These are phyloP conservation scores for Lepidothrix coronata DNA, from an alignment of 2,113 vertebrate species.

Conservation along the genomic window DNA sequence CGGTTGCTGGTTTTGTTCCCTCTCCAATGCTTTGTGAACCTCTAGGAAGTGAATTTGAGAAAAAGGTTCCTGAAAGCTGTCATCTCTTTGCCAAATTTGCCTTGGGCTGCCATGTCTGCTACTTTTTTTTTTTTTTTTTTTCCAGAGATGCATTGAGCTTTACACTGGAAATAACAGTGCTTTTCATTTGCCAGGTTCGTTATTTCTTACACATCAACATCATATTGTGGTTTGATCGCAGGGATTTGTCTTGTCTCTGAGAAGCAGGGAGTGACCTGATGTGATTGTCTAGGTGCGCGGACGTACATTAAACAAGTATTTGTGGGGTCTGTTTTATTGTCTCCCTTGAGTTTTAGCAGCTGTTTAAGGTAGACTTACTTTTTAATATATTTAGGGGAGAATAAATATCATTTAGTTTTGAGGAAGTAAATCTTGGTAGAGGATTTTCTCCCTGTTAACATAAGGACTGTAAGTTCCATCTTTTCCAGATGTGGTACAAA, in stretches of 20 bases:
- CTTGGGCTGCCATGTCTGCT: neutral
- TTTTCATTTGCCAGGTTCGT: neutral
- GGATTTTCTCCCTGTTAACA: neutral
- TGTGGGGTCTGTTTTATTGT: rapidly evolving
- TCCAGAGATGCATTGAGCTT: neutral
- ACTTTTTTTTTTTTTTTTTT: neutral
- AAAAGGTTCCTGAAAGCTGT: neutral
- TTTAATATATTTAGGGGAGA: neutral
- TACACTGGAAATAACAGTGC: neutral
- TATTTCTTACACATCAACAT: neutral
- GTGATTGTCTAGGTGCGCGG: neutral
- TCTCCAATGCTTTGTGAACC: neutral
- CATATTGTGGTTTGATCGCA: neutral
- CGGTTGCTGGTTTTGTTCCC: neutral
- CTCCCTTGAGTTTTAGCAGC: neutral
- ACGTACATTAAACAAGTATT: neutral
- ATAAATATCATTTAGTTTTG: neutral
- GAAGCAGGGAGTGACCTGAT: neutral
- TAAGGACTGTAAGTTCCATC: neutral
- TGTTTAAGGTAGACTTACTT: neutral
- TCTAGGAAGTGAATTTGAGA: neutral
- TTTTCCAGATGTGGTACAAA: neutral
- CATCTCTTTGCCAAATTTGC: neutral
- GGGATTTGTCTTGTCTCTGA: neutral
- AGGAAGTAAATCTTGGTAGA: neutral